Conservation (phyloP, 2,888 invertebrate genomes). For the Halictus ligatus region DNA sequence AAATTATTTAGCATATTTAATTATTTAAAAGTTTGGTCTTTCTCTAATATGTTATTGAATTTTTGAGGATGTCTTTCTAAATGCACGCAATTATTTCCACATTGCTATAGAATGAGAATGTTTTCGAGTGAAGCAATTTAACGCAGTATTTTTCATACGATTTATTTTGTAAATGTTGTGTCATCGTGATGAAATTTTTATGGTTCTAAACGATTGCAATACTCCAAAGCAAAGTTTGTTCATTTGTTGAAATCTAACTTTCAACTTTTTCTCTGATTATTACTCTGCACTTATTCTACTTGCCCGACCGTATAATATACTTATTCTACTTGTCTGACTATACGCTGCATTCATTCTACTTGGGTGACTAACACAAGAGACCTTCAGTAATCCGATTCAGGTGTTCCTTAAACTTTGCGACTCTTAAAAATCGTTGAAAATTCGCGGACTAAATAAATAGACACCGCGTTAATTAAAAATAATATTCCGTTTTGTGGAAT, state of each 20-base stretch:
- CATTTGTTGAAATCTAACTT: not conserved
- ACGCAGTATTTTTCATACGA: too few relatives aligned
- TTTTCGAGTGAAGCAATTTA: not conserved
- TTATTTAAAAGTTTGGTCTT: not conserved
- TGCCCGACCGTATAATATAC: not conserved
- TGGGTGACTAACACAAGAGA: not conserved
- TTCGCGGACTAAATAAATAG: not conserved
- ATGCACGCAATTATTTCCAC: too few relatives aligned
- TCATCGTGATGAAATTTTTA: not conserved
- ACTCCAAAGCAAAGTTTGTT: not conserved
- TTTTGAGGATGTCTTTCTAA: not conserved
- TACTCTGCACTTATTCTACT: slow-evolving; percentile 1
- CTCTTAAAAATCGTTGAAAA: not conserved
- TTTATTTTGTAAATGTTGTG: not conserved
- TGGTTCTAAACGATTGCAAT: not conserved
- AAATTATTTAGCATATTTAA: not conserved
- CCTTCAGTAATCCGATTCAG: not conserved
- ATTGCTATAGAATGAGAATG: too few relatives aligned
- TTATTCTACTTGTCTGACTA: slow-evolving; percentile 5
- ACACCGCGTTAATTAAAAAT: not conserved
- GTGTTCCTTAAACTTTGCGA: not conserved
- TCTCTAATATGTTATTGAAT: not conserved
- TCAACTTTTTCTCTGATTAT: not conserved
- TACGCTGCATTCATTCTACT: not conserved
- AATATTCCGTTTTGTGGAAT: not conserved